phyloP scores from a whole-genome alignment of 2,888 invertebrate genomes.

The Chrysina gloriosa region DNA sequence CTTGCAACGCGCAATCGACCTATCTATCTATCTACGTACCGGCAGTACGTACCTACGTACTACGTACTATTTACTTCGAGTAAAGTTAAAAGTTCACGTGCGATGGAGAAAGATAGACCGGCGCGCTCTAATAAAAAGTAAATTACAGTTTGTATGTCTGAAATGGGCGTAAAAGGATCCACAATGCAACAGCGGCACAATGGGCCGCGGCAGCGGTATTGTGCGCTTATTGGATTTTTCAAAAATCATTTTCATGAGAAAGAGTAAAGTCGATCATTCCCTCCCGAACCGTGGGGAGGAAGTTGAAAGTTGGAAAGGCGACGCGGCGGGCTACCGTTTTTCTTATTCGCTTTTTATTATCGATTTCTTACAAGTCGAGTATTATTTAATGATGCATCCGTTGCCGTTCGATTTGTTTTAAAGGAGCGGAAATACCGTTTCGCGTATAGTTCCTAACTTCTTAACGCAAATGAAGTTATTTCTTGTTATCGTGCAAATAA shows the following conservation, averaged over 20 bases:
- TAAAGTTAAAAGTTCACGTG: constrained; percentile 21
- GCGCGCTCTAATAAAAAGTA: constrained; percentile 14
- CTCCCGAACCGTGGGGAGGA: constrained; percentile 11
- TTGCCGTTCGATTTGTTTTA: background rate
- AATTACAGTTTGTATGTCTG: constrained; percentile 27
- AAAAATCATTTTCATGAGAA: constrained; percentile 26
- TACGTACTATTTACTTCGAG: background rate
- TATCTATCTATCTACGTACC: too few species aligned
- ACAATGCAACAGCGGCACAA: constrained; percentile 27
- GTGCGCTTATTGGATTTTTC: constrained; percentile 21
- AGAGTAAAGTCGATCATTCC: constrained; percentile 27
- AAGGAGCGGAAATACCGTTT: background rate
- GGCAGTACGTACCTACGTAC: background rate
- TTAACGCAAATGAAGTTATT: too few species aligned
- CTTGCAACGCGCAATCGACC: too few species aligned
- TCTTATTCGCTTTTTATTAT: constrained; percentile 1
- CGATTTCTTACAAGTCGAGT: constrained; percentile 4
- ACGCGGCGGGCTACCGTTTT: constrained; percentile 2
- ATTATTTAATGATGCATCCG: constrained; percentile 19
- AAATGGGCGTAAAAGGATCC: constrained; percentile 34
- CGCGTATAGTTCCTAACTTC: too few species aligned
- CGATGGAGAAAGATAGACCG: constrained; percentile 22
- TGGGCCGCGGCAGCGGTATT: constrained; percentile 20
- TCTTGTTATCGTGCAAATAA: too few species aligned
- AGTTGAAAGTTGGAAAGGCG: background rate